Conservation (phyloP, 2,113 vertebrate species). For the Athene cunicularia region DNA sequence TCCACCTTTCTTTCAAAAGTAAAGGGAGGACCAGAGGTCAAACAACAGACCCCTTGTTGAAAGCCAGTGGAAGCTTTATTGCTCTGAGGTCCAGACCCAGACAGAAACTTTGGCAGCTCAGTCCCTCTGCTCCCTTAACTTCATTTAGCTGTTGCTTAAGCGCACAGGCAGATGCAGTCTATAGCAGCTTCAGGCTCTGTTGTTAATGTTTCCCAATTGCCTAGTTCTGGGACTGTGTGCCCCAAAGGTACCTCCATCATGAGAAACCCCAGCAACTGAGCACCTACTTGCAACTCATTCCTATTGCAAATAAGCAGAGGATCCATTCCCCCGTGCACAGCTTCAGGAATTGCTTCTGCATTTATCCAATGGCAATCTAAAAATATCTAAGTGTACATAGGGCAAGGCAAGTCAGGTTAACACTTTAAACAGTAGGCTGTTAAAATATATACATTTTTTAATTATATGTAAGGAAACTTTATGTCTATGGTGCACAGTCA, state of each 20-base stretch:
- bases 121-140: background rate
- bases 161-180: background rate
- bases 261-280: background rate
- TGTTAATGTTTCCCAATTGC: background rate
- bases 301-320: background rate
- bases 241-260: background rate
- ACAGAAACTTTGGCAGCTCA: background rate
- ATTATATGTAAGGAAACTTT: background rate
- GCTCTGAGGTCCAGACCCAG: background rate
- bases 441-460: background rate
- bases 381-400: background rate
- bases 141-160: background rate
- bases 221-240: background rate
- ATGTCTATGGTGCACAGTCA: background rate
- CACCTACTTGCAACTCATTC: background rate
- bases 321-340: background rate
- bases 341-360: background rate
- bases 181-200: background rate
- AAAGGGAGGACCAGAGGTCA: background rate
- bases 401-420: background rate
- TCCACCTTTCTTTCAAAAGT: background rate
- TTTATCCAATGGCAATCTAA: background rate
- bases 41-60: background rate
- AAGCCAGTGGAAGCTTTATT: background rate
- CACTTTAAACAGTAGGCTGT: background rate